phyloP scores from a whole-genome alignment of 2,113 vertebrate genomes.

The Herpetotheres cachinnans region DNA sequence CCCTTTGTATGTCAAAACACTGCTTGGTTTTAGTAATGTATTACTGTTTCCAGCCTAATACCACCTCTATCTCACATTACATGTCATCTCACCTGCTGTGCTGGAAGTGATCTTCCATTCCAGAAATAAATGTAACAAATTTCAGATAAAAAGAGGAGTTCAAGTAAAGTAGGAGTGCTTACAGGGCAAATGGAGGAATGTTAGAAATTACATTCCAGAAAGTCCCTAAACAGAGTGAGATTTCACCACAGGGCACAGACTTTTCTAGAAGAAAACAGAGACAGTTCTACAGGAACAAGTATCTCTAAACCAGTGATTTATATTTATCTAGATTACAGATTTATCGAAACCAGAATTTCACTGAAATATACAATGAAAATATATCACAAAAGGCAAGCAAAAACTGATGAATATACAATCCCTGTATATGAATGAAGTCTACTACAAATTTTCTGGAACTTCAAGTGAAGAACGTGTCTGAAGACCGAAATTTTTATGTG shows the following conservation, averaged over 20 bases:
- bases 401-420: neutral
- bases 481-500: neutral
- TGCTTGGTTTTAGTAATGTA: neutral
- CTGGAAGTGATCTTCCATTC: neutral
- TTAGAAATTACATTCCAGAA: neutral
- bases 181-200: neutral
- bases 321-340: neutral
- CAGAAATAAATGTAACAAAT: neutral
- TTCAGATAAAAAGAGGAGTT: neutral
- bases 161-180: neutral
- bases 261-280: neutral
- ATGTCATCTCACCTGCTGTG: neutral
- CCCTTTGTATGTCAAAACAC: neutral
- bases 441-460: neutral
- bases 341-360: neutral
- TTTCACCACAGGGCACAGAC: neutral
- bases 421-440: neutral
- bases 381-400: neutral
- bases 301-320: neutral
- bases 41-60: neutral
- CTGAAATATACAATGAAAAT: neutral
- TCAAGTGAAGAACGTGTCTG: neutral
- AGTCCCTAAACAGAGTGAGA: neutral
- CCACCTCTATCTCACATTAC: neutral
- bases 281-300: neutral